Conservation (phyloP, 2,888 invertebrate genomes). For the Charanyca ferruginea region DNA sequence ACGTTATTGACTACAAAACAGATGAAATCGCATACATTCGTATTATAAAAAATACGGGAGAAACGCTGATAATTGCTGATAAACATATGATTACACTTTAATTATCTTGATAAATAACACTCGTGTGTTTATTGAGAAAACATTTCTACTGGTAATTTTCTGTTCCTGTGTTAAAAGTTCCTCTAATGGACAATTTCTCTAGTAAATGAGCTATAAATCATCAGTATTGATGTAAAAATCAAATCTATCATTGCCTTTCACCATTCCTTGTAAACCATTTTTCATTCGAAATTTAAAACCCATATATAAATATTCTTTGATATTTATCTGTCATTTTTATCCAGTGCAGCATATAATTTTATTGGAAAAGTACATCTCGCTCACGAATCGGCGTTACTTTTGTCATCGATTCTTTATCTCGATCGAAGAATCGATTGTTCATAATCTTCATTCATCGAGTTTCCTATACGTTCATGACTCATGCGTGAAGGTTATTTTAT, state of each 20-base stretch:
- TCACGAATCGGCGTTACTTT: slow-evolving; percentile 72
- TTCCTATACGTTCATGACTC: slow-evolving; percentile 55
- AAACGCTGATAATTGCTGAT: background rate
- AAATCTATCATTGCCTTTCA: slow-evolving; percentile 12
- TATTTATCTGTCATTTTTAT: no score
- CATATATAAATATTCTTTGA: slow-evolving; percentile 45
- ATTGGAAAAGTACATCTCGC: slow-evolving; percentile 69
- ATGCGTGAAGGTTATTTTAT: slow-evolving; percentile 69
- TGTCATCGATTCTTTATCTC: slow-evolving; percentile 74
- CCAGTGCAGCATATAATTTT: slow-evolving; percentile 48
- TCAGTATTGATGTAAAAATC: slow-evolving; percentile 10
- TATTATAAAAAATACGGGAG: background rate
- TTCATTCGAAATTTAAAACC: slow-evolving; percentile 15
- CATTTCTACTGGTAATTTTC: slow-evolving; percentile 7
- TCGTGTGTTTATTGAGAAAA: slow-evolving; percentile 3
- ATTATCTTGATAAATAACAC: background rate
- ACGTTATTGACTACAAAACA: background rate
- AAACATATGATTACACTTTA: background rate
- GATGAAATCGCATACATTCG: background rate
- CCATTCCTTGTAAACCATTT: slow-evolving; percentile 11
- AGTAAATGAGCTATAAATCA: slow-evolving; percentile 4
- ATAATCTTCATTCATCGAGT: slow-evolving; percentile 66
- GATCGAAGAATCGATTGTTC: slow-evolving; percentile 68
- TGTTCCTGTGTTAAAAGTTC: background rate
- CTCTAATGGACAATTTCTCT: slow-evolving; percentile 7